A percentile compares a stretch with the other conserved stretches of the same genome.
phyloP scores from a whole-genome alignment of 2,113 vertebrate genomes.

The Melanocharis versteri region DNA sequence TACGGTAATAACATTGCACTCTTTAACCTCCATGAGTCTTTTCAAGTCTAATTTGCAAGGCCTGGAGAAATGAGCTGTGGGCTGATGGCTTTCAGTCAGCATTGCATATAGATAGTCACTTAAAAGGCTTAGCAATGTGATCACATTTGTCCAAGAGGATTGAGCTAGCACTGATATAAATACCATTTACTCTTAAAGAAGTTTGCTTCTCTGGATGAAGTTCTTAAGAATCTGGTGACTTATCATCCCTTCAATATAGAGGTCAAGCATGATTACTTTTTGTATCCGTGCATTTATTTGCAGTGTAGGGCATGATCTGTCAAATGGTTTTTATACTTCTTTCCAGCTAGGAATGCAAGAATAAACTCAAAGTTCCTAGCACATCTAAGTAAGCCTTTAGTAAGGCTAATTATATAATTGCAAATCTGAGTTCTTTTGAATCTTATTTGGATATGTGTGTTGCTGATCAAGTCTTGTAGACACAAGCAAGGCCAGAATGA shows the following conservation, averaged over 20 bases:
- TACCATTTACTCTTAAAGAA: not conserved
- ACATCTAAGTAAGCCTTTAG: not conserved
- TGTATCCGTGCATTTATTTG: not conserved
- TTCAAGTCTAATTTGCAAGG: not conserved
- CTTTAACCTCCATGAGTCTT: not conserved
- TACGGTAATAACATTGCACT: not conserved
- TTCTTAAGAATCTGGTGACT: not conserved
- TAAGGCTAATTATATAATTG: not conserved
- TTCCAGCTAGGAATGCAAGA: not conserved
- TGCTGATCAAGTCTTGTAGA: not conserved
- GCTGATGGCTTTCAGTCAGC: not conserved
- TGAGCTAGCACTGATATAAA: not conserved
- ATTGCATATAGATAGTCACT: not conserved
- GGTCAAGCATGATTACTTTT: not conserved
- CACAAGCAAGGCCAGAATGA: not conserved
- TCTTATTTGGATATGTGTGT: not conserved
- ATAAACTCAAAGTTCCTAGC: not conserved
- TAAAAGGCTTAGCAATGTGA: not conserved
- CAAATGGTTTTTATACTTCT: not conserved
- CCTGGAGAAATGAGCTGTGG: not conserved
- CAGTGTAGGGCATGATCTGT: not conserved
- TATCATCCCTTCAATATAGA: not conserved
- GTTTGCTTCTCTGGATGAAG: not conserved
- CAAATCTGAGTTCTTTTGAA: not conserved
- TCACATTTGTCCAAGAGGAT: not conserved